A percentile compares a stretch with the other conserved stretches of the same genome.
These are phyloP conservation scores for Etheostoma spectabile DNA, from an alignment of 2,113 vertebrate genomes.

Conservation along the genomic window DNA sequence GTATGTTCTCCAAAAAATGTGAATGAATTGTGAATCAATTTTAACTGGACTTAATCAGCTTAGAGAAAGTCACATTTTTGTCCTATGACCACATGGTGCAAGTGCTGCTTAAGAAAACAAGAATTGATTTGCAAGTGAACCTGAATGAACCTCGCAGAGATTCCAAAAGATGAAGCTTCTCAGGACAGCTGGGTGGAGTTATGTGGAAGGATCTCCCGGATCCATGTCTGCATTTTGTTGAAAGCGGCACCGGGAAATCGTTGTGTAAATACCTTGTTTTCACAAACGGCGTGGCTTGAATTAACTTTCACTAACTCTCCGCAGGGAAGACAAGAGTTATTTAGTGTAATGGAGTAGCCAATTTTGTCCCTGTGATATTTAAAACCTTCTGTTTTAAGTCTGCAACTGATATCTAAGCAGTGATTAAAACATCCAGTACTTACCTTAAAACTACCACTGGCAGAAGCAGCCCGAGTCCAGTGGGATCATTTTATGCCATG, in stretches of 20 bases:
- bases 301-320: constrained; percentile 32
- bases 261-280: constrained; percentile 60
- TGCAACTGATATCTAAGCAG: not conserved
- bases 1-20: constrained; percentile 21
- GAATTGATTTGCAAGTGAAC: constrained; percentile 69
- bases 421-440: constrained; percentile 9
- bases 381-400: not conserved
- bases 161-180: constrained; percentile 56
- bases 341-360: not conserved
- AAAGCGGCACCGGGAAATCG: constrained; percentile 52
- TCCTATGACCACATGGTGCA: constrained; percentile 15
- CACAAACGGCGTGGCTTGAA: constrained; percentile 34
- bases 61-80: constrained; percentile 32
- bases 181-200: constrained; percentile 73
- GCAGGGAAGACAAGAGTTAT: constrained; percentile 7
- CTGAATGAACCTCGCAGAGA: constrained; percentile 69
- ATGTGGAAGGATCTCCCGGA: constrained; percentile 68
- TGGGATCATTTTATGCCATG: not conserved
- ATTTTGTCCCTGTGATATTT: not conserved
- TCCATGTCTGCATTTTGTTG: constrained; percentile 71
- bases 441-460: constrained; percentile 8
- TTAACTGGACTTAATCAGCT: constrained; percentile 31
- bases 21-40: constrained; percentile 13
- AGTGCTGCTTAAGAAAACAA: constrained; percentile 41
- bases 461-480: not conserved